Evolutionary conservation across 53 echinoderm and acorn worm genomes (phyloP).

Genomic region (Antedon mediterranea): DNA sequence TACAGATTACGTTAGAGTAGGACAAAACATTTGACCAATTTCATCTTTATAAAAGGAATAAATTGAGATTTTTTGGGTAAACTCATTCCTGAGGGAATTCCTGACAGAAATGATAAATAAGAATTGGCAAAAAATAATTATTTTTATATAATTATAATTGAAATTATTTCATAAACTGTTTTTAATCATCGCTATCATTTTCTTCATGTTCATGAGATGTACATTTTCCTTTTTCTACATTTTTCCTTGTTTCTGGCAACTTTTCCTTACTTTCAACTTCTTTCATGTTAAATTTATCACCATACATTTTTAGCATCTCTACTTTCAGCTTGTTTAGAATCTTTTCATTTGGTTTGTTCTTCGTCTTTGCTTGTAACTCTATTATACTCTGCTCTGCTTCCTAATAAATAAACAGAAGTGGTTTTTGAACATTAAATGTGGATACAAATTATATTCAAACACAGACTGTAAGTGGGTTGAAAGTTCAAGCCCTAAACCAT

Average conservation of each 20-base stretch:
- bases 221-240: background rate
- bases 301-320: conserved; percentile 59
- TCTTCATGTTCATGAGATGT: background rate
- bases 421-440: too few species aligned
- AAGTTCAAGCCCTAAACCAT: too few species aligned
- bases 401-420: conserved; percentile 7
- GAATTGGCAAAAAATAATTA: too few species aligned
- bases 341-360: conserved; percentile 51
- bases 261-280: background rate
- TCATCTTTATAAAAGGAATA: too few species aligned
- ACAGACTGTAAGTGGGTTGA: too few species aligned
- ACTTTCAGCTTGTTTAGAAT: conserved; percentile 53
- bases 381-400: conserved; percentile 71
- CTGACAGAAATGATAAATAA: too few species aligned
- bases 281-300: background rate
- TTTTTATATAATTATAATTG: too few species aligned
- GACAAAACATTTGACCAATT: too few species aligned
- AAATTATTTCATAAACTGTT: too few species aligned
- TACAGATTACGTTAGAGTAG: too few species aligned
- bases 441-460: background rate
- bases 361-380: conserved; percentile 32
- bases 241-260: background rate
- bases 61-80: too few species aligned
- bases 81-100: too few species aligned
- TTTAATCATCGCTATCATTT: background rate